A percentile compares a stretch with the other conserved stretches of the same genome.
Evolutionary conservation across 2,113 vertebrate genomes (phyloP).

Genomic region (Odontophorus gujanensis): DNA sequence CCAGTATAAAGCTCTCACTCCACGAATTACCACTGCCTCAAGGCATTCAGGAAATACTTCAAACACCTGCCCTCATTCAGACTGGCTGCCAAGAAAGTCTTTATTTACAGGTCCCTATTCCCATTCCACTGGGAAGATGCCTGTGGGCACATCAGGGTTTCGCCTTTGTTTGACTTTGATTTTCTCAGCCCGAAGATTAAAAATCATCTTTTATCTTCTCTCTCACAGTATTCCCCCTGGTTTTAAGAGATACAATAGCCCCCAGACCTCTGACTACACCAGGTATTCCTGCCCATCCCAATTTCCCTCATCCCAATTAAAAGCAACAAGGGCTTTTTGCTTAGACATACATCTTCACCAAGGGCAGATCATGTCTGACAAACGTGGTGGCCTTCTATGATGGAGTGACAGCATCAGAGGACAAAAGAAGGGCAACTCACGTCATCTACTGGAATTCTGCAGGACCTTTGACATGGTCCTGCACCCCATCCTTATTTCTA

Average conservation of each 20-base stretch:
- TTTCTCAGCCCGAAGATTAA: not conserved
- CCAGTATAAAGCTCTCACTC: not conserved
- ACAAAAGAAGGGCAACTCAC: too few species aligned
- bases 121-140: not conserved
- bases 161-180: not conserved
- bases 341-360: fast-evolving
- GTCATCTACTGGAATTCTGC: too few species aligned
- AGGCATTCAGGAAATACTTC: not conserved
- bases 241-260: not conserved
- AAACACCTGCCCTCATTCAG: not conserved
- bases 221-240: not conserved
- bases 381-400: too few species aligned
- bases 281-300: not conserved
- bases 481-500: too few species aligned
- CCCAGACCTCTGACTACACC: not conserved
- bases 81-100: not conserved
- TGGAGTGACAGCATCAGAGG: too few species aligned
- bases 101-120: not conserved
- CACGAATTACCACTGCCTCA: fast-evolving
- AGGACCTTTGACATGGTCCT: too few species aligned
- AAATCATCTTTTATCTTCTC: not conserved
- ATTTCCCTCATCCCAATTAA: fast-evolving
- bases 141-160: not conserved
- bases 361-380: too few species aligned
- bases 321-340: not conserved